Conservation (phyloP, 2,888 invertebrate species). For the Morpho helenor region DNA sequence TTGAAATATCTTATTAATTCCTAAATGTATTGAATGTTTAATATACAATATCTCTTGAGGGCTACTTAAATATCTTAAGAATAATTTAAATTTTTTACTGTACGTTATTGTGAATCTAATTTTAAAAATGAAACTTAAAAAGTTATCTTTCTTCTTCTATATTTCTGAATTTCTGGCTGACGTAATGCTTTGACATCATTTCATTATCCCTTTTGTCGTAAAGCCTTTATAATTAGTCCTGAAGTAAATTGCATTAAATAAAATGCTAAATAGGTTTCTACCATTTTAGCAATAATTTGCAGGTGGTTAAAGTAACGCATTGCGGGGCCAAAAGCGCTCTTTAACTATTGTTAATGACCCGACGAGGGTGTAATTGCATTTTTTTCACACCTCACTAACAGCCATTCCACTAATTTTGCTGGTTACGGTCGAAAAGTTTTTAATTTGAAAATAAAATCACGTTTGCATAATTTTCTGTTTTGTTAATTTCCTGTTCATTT, state of each 20-base stretch:
- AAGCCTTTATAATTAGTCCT: constrained; percentile 15
- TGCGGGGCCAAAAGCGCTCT: constrained; percentile 31
- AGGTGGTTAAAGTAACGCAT: constrained; percentile 32
- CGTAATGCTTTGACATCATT: no score
- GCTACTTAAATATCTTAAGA: no score
- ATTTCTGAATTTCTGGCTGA: no score
- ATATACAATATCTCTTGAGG: no score
- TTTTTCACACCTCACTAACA: constrained; percentile 63
- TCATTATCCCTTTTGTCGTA: background rate
- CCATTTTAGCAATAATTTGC: constrained; percentile 28
- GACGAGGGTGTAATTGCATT: constrained; percentile 68
- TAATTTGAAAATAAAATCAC: constrained; percentile 28
- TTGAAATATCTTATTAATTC: no score
- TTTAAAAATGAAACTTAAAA: no score
- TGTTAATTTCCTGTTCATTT: constrained; percentile 12
- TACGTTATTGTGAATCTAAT: no score
- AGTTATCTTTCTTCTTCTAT: no score
- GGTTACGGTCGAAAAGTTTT: constrained; percentile 41
- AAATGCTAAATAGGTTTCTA: constrained; percentile 19
- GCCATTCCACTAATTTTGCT: constrained; percentile 68
- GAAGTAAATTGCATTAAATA: constrained; percentile 3
- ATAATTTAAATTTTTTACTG: no score
- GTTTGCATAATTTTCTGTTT: constrained; percentile 19
- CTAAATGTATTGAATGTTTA: no score
- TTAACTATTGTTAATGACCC: constrained; percentile 74